Evolutionary conservation across 1,140 invertebrate genomes (phyloP), one percentile per base, ranked within the genome.

Genomic region (Drosophila ercepeae): DNA sequence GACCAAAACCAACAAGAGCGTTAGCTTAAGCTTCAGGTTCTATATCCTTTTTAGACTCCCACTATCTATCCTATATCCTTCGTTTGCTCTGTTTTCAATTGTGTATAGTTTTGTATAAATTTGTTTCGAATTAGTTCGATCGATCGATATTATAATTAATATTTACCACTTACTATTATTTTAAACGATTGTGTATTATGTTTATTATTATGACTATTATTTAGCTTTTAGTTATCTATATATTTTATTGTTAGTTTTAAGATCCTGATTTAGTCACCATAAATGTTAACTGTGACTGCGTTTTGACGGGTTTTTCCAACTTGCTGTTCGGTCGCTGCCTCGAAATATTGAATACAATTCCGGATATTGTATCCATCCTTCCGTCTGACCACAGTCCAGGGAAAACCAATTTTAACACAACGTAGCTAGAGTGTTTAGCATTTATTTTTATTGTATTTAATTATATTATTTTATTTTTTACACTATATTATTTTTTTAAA

Each of bases 1-100:
- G 76, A 84, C 82, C 82, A 84, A 84, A 84, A 78, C 70, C 76
- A 79, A 83, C 69, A 45, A 83, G 76, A 84, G 72, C 79, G 81
- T 84, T 79, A 79, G 73, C 46, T 86, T 84, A 86, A 84, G 79
- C 61, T 75, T 86, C 81, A 79, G 81, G 71, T 84, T 50, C 36
- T 41, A 14, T 18, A 42, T 42, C 39, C 39, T 41, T n/a, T n/a
- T n/a, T 51, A 29, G 2, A 5, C n/a, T 21, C 13, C 13, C 16
- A 1, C 14, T 14, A 42, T 42, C 34, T 16, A 14, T 14, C 14
- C 29, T 9, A 14, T 14, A 21, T 27, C 3, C 25, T 14, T 19
- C 21, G 21, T 21, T 32, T 50, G 9, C 50, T 41, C 48, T 48
- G 19, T 55, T n/a, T n/a, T 39, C 14, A 21, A 59, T 53, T 73